Base-by-base conservation (phyloP, 2,888 invertebrate genomes). In the Drepanosiphum platanoidis region DNA sequence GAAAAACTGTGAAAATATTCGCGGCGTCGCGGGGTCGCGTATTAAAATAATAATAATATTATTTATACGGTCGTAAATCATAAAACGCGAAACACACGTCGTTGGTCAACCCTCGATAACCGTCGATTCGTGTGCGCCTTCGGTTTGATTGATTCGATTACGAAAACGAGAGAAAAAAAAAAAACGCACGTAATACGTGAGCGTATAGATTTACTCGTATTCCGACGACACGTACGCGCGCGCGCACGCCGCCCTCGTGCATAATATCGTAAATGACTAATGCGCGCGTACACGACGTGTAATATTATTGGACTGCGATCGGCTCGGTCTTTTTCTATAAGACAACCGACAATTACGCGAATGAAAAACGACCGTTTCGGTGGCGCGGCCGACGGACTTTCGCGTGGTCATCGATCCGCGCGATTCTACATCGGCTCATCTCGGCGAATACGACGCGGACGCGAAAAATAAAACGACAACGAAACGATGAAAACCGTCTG, bases 141-240 rank as follows among this genome's bases (percentile, higher is more conserved):
- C 52, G 52, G 27, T 80, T 52, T 80, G 34, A 68, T 46, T 34
- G 34, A 80, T 80, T 80, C n/a, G 30, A 79, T 79, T n/a, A 52
- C 22, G 22, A 52, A 52, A 32, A 42, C 15, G n/a, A n/a, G n/a
- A n/a, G n/a, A 66, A 32, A 32, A 78, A 15, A 68, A 3, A 34
- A 34, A 22, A 11, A 27, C 27, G 61, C 5, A 22, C 9, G 27
- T 27, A n/a, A n/a, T n/a, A 9, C 3, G 61, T 27, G 52, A 0
- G 42, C 13, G 42, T 42, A 13, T 42, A 9, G 11, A 18, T 18
- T n/a, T n/a, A n/a, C n/a, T n/a, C n/a, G n/a, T n/a, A n/a, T n/a
- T n/a, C 3, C 3, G 52, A 52, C 18, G 22, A 52, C 52, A 52
- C 1, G 15, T 18, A 9, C 52, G 22, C 52, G n/a, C 61, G n/a